These are phyloP conservation scores for Lamprotornis superbus DNA, from an alignment of 2,113 vertebrate genomes.

Conservation along the genomic window DNA sequence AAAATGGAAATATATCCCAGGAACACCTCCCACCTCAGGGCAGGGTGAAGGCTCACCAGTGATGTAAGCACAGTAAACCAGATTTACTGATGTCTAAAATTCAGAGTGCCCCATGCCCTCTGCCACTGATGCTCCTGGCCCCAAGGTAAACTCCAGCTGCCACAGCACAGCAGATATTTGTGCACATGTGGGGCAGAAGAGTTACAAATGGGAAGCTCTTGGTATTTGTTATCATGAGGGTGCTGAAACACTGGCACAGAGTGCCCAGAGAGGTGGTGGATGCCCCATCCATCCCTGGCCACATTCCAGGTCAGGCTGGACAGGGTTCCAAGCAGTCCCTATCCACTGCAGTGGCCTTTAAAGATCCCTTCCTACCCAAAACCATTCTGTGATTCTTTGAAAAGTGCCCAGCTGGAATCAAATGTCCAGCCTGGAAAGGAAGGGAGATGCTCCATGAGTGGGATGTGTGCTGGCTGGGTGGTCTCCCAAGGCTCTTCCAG, in stretches of 20 bases:
- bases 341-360: not conserved
- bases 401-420: not conserved
- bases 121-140: not conserved
- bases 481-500: not conserved
- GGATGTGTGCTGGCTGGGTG: not conserved
- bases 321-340: not conserved
- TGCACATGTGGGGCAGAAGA: not conserved
- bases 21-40: not conserved
- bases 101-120: rapidly evolving
- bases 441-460: not conserved
- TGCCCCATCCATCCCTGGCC: not conserved
- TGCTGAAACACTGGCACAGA: not conserved
- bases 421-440: not conserved
- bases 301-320: not conserved
- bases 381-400: not conserved
- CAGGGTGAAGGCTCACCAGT: not conserved
- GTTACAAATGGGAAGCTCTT: not conserved
- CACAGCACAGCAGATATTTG: not conserved
- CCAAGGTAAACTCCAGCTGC: not conserved
- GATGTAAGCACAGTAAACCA: not conserved
- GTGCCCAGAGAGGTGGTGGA: not conserved
- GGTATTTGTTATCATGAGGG: not conserved
- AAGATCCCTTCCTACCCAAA: not conserved
- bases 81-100: not conserved
- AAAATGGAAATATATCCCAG: conserved; percentile 42